Percentiles rank a stretch among this genome's conserved stretches.
Conservation (phyloP, 2,797 vertebrate species). For the Chanos chanos region DNA sequence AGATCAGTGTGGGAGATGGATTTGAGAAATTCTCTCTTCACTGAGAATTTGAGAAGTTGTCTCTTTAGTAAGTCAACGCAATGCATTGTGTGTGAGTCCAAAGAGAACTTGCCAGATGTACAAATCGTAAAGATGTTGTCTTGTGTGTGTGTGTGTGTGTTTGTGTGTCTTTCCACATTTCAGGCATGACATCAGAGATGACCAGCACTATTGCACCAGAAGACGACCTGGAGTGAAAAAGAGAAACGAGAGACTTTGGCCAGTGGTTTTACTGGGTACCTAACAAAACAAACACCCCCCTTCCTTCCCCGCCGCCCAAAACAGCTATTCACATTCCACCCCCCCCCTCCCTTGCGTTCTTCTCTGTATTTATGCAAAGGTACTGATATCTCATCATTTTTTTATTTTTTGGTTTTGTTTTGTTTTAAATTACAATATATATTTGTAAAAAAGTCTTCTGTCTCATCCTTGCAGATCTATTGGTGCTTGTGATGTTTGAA, state of each 20-base stretch:
- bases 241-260: not conserved
- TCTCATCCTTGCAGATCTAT: constrained; percentile 43
- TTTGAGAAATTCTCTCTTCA: too few relatives aligned
- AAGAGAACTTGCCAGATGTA: too few relatives aligned
- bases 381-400: constrained; percentile 39
- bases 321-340: constrained; percentile 9
- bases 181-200: constrained; percentile 73
- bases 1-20: too few relatives aligned
- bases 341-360: constrained; percentile 43
- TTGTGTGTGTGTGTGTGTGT: not conserved
- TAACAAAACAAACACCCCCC: too few relatives aligned
- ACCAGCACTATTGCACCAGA: constrained; percentile 68
- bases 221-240: constrained; percentile 67
- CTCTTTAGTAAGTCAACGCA: too few relatives aligned
- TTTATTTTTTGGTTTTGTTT: constrained; percentile 44
- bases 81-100: too few relatives aligned
- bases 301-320: too few relatives aligned
- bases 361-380: constrained; percentile 59
- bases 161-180: constrained; percentile 16
- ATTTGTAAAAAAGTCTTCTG: constrained; percentile 49
- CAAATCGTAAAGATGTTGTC: not conserved
- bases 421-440: constrained; percentile 56
- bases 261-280: too few relatives aligned
- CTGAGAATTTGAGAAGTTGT: too few relatives aligned
- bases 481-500: constrained; percentile 39